Conservation (phyloP, 2,113 vertebrate genomes). For the Phyllostomus discolor region DNA sequence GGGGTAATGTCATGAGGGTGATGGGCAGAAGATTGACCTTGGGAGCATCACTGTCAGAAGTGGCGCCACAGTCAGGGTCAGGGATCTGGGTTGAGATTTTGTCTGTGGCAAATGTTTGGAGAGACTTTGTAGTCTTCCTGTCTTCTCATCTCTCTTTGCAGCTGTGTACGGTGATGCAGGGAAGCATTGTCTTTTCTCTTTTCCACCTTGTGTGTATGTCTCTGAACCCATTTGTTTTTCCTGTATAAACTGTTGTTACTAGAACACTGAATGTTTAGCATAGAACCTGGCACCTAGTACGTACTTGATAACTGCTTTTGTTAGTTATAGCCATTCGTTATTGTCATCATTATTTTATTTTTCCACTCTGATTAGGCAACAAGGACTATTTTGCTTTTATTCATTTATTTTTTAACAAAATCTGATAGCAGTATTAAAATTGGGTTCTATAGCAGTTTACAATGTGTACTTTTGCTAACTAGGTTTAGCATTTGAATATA, state of each 20-base stretch:
- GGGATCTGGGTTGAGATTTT: not conserved
- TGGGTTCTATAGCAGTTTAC: not conserved
- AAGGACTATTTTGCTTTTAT: not conserved
- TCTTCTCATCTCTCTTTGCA: not conserved
- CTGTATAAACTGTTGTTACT: not conserved
- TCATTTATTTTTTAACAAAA: not conserved
- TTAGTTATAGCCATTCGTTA: not conserved
- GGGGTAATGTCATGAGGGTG: not conserved
- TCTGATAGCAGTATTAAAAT: not conserved
- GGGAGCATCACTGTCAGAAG: accelerated
- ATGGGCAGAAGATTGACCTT: not conserved
- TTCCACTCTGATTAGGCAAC: not conserved
- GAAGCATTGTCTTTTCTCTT: not conserved
- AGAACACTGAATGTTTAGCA: not conserved
- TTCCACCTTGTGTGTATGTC: not conserved
- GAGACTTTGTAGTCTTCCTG: not conserved
- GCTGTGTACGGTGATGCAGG: not conserved
- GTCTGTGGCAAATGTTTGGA: not conserved
- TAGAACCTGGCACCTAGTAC: not conserved
- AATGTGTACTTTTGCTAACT: not conserved
- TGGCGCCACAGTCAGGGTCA: not conserved
- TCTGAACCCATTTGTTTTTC: not conserved
- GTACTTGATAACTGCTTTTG: not conserved
- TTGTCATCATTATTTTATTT: not conserved
- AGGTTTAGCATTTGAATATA: not conserved